Conservation (phyloP, 2,888 invertebrate species). For the Antheraea yamamai region DNA sequence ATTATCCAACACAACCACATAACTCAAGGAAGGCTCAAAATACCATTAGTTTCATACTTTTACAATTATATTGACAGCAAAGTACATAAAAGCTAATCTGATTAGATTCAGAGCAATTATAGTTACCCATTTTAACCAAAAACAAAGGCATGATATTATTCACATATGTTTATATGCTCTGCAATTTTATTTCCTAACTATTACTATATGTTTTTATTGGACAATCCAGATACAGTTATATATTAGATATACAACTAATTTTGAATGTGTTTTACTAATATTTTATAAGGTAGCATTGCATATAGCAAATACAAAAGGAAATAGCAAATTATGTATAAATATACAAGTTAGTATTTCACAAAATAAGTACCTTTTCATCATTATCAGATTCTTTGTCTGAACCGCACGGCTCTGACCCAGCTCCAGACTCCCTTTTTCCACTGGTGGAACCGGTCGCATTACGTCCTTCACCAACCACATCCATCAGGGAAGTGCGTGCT, state of each 20-base stretch:
- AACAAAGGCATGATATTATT: conserved; percentile 5
- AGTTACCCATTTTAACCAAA: conserved; percentile 39
- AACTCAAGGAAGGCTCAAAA: conserved; percentile 16
- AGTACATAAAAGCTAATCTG: conserved; percentile 23
- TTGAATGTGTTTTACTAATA: conserved; percentile 28
- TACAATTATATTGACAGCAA: conserved; percentile 24
- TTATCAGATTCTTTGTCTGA: conserved; percentile 93
- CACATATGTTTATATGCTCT: conserved; percentile 44
- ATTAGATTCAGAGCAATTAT: conserved; percentile 24
- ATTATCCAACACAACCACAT: conserved; percentile 56
- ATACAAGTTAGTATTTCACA: background rate
- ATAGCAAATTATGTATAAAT: conserved; percentile 14
- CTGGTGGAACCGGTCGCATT: conserved; percentile 86
- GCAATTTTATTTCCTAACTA: conserved; percentile 66
- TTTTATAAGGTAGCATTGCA: conserved; percentile 17
- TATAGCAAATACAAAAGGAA: conserved; percentile 18
- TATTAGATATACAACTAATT: conserved; percentile 20
- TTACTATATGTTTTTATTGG: conserved; percentile 50
- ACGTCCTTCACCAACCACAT: conserved; percentile 88
- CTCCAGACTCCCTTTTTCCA: conserved; percentile 87
- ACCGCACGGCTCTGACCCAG: conserved; percentile 89
- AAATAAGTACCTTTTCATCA: conserved; percentile 90
- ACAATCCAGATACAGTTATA: conserved; percentile 76
- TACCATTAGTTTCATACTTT: conserved; percentile 8
- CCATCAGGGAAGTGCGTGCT: conserved; percentile 96